These are phyloP conservation scores for Pipra filicauda DNA, from an alignment of 2,113 vertebrate species.

Conservation along the genomic window DNA sequence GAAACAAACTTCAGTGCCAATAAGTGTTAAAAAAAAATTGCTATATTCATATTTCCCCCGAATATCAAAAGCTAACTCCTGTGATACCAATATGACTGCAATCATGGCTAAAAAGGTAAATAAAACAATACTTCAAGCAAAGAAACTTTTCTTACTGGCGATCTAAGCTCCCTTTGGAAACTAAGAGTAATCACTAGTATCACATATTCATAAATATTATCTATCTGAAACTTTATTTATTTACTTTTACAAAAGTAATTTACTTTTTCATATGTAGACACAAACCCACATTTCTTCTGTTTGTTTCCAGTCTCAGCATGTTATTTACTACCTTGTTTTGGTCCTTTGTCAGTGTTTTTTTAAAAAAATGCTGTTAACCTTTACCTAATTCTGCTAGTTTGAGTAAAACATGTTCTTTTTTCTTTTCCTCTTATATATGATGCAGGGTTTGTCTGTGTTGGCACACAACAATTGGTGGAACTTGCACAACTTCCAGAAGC, in stretches of 20 bases:
- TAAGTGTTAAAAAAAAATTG: neutral
- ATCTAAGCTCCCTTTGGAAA: neutral
- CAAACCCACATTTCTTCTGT: neutral
- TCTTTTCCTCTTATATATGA: rapidly evolving
- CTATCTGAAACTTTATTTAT: neutral
- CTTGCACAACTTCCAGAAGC: neutral
- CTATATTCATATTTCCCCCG: no score
- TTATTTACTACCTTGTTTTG: neutral
- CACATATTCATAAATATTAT: neutral
- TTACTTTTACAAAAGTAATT: neutral
- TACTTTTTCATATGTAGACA: neutral
- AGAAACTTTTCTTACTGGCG: neutral
- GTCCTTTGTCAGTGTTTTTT: neutral
- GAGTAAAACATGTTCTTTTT: neutral
- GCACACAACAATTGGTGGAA: neutral
- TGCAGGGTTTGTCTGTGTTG: neutral
- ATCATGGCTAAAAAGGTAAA: no score
- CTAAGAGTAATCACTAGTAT: neutral
- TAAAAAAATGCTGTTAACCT: neutral
- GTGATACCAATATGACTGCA: no score
- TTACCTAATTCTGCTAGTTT: neutral
- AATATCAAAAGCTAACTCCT: no score
- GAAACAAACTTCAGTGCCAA: neutral
- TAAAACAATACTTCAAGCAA: neutral
- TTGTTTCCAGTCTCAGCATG: neutral